These are phyloP conservation scores for Acridotheres tristis DNA, from an alignment of 2,797 vertebrate genomes.

Conservation along the genomic window DNA sequence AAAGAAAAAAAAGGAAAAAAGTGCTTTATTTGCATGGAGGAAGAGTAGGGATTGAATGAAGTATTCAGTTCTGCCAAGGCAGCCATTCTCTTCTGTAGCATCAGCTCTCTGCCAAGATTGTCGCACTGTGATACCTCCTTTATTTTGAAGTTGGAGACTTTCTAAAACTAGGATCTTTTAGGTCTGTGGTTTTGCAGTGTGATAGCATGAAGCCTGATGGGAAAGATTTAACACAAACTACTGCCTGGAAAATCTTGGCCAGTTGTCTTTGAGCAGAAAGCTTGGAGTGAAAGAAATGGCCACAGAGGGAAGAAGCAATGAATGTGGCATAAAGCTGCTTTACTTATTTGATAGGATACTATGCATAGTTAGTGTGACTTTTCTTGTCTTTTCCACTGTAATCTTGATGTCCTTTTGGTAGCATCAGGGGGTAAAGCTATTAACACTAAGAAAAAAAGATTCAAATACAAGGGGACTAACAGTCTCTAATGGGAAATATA, in stretches of 20 bases:
- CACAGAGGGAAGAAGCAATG: not conserved
- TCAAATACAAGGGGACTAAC: not conserved
- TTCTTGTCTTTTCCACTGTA: not conserved
- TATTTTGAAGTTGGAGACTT: conserved; percentile 29
- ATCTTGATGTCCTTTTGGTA: not conserved
- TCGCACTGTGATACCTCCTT: conserved; percentile 26
- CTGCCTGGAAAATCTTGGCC: not conserved
- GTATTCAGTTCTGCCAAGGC: conserved; percentile 39
- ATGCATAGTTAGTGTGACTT: not conserved
- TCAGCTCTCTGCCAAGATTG: conserved; percentile 27
- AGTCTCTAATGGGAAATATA: not conserved
- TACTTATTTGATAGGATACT: not conserved
- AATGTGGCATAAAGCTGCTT: not conserved
- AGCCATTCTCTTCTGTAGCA: not conserved
- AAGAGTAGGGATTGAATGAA: conserved; percentile 34
- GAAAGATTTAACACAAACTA: not conserved
- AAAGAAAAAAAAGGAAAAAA: too few species aligned
- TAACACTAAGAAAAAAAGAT: not conserved
- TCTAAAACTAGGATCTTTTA: not conserved
- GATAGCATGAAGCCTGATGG: not conserved
- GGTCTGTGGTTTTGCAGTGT: not conserved
- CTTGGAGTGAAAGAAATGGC: not conserved
- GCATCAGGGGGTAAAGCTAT: not conserved
- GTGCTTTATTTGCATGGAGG: not conserved
- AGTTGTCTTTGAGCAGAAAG: not conserved